Evolutionary conservation across 2,797 vertebrate species (phyloP), one percentile per base, ranked within the genome.

Genomic region (Epinephelus awoara): DNA sequence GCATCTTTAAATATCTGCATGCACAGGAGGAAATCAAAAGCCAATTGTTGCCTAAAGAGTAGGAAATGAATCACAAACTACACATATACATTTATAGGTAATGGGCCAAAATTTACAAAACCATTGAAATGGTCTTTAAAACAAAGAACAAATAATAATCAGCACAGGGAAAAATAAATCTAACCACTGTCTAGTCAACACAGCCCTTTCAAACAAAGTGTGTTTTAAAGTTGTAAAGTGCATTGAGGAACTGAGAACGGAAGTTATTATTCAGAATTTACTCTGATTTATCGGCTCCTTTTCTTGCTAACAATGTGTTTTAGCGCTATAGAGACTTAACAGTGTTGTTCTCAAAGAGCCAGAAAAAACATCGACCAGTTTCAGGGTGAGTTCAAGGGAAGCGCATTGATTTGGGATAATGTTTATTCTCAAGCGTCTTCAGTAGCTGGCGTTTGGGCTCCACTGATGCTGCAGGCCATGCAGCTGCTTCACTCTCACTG

Each of bases 201-300:
- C 40, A 56, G 40, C 4, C 13, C 9, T 49, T 50, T 1, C 27
- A 42, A 17, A 64, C 65, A 27, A 62, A 58, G 15, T 52, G 13
- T 64, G 59, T 65, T 71, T 72, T 65, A 4, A 70, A 14, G 11
- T 52, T 77, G 40, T 77, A 77, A 84, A 76, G 77, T 80, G 74
- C 70, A 73, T 25, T 52, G 17, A 68, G 49, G n/a, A 73, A 23
- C 5, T 61, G 19, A 67, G n/a, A 27, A 62, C 12, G 3, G 4
- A 42, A 17, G 34, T n/a, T 29, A 1, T 63, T 14, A 52, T 64
- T 29, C 21, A 62, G 9, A 38, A 23, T 67, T 63, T 27, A 51
- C 42, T 62, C 9, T 10, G 1, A 34, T 21, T 42, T 8, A 65
- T n/a, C 0, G 1, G 3, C 3, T 65, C 34, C 18, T 67, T 52